These are phyloP conservation scores for Pterobdella sp. DNA, from an alignment of 2,888 invertebrate species.

Conservation along the genomic window DNA sequence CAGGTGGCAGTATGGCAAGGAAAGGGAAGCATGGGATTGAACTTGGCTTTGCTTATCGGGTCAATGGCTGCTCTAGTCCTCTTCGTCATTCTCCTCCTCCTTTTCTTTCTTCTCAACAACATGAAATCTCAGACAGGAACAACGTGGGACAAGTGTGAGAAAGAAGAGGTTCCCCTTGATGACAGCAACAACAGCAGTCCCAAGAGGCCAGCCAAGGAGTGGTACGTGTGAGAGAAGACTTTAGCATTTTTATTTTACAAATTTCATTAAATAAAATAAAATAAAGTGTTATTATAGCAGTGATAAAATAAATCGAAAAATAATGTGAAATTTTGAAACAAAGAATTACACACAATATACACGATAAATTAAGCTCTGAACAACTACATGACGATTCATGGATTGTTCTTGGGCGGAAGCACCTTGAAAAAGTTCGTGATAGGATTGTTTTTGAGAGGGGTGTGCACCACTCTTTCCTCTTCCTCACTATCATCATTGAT, in stretches of 20 bases:
- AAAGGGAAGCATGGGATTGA: not conserved
- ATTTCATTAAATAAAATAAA: not conserved
- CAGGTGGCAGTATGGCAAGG: not conserved
- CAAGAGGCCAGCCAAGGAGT: conserved; percentile 19
- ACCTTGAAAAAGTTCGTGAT: conserved; percentile 19
- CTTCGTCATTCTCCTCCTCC: not conserved
- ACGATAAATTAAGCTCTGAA: not conserved
- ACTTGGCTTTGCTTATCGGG: conserved; percentile 5
- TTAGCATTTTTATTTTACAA: not conserved
- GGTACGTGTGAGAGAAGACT: conserved; percentile 16
- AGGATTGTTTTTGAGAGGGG: conserved; percentile 2
- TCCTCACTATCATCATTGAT: not conserved
- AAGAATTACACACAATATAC: not conserved
- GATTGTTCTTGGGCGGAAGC: not conserved
- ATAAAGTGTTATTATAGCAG: not conserved
- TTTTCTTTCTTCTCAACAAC: conserved; percentile 3
- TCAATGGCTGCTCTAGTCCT: conserved; percentile 12
- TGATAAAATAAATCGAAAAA: not conserved
- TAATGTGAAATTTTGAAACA: not conserved
- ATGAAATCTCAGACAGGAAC: not conserved
- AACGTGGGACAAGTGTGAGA: not conserved
- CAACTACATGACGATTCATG: not conserved
- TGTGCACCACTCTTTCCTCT: not conserved
- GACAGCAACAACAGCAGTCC: not conserved
- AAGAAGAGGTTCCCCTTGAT: not conserved